Base-by-base conservation (phyloP, 2,113 vertebrate species). In the Odobenus rosmarus region DNA sequence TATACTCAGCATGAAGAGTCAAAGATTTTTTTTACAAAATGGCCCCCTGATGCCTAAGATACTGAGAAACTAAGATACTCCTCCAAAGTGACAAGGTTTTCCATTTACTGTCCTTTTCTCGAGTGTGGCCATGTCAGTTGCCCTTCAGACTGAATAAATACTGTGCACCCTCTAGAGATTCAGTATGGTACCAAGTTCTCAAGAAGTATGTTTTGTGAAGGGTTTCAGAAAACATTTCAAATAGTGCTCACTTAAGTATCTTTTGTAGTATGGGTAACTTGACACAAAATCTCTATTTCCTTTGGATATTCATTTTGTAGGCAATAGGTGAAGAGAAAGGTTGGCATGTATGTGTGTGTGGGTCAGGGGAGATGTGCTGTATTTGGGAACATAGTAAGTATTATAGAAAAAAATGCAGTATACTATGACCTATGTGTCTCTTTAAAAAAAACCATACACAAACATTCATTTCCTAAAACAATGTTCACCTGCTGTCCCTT, bases 401-500 rank as follows among this genome's bases (percentile, higher is more conserved):
- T 49, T n/a, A 90, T 4, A 74, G 71, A 15, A 81, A 92, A 85
- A 84, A 11, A 74, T 80, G 53, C 59, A 51, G 1, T 71, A 16
- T 21, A 42, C 39, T 80, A 46, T 81, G 11, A 36, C 21, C 49
- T 69, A 26, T n/a, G 42, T 83, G 33, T 76, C 36, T 81, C 42
- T 95, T 67, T 57, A 23, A 69, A 90, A 85, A 93, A 26, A 77
- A 21, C 4, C 24, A 13, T 1, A 42, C 31, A 83, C 5, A 87
- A 59, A 82, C 51, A 87, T 64, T 88, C 13, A 91, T 92, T 90
- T 24, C 71, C 28, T 93, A 96, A 95, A 95, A 92, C 74, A 77
- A 88, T 85, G 77, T 91, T 85, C 81, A 94, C 57, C 85, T 86
- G 31, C 72, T 94, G 57, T 90, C 81, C 76, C 55, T 87, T 96